A percentile compares a stretch with the other conserved stretches of the same genome.
Evolutionary conservation across 2,113 vertebrate species (phyloP).

Genomic region (Cebidichthys violaceus): DNA sequence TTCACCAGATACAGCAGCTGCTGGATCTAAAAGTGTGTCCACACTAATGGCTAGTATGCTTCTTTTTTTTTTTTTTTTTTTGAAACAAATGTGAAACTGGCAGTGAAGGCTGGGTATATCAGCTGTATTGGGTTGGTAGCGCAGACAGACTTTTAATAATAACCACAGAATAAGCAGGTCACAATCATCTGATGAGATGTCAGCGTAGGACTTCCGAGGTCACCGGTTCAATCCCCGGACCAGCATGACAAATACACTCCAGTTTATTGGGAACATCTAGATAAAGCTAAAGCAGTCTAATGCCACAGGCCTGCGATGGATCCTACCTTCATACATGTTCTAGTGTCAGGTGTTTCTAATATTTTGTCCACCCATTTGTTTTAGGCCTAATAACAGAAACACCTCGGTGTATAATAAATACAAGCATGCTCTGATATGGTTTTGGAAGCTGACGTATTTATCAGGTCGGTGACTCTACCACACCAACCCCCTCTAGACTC

Average conservation of each 20-base stretch:
- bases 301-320: neutral
- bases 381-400: neutral
- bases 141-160: neutral
- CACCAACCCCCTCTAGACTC: neutral
- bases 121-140: neutral
- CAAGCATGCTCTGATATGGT: neutral
- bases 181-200: slow-evolving; percentile 1
- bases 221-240: neutral
- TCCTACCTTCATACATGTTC: neutral
- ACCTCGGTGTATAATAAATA: neutral
- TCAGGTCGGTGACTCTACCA: no score
- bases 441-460: slow-evolving; percentile 39
- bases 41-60: neutral
- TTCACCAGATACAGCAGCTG: slow-evolving; percentile 5
- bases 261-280: neutral
- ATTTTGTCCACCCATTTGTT: neutral
- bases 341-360: neutral
- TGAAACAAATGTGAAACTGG: neutral
- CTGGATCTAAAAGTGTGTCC: neutral
- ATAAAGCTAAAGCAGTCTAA: neutral
- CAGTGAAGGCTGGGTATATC: neutral
- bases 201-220: neutral
- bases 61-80: no score
- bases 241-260: neutral
- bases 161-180: slow-evolving; percentile 13